Evolutionary conservation across 2,888 invertebrate species (phyloP), one percentile per base, ranked within the genome.

Genomic region (Octonoba sinensis): DNA sequence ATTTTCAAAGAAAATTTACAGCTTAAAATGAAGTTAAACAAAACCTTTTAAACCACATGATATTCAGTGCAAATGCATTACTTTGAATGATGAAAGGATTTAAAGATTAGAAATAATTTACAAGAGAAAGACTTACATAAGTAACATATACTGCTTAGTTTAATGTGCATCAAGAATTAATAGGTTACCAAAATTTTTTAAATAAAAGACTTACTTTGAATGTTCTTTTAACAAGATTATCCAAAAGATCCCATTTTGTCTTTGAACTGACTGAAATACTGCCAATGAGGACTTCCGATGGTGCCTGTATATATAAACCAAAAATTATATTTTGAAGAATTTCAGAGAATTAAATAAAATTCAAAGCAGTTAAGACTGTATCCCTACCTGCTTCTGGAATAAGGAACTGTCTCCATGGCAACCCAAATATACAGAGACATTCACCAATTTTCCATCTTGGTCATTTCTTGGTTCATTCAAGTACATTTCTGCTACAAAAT

Each of bases 211-310:
- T 67, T 57, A 84, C 90, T 89, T 97, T 97, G 89, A 98, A 97
- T 71, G 96, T 94, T 89, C 96, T 93, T 86, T 95, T 91, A 84
- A 97, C 94, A 86, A 95, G 93, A 86, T 94, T 94, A 89, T 98
- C 97, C 87, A 98, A 90, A 87, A 95, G 94, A 88, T 96, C 96
- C 98, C 98, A 98, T 79, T 95, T 95, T 0, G 96, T 96, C 89
- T 96, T 96, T 82, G 95, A 94, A 85, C 95, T 95, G 84, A 97
- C 94, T 87, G 93, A 95, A 3, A 97, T 93, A 86, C 92, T 94
- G 16, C 97, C 96, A 87, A 97, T 94, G 4, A 94, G 91, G 87
- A 94, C 94, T 88, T 93, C 93, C 84, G 89, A 83, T 15, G 60
- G 49, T 16, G 20, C 60, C 82, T 82, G 46, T 49, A 69, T 27